Base-by-base conservation (phyloP, 2,888 invertebrate genomes). In the Drosophila cracens region DNA sequence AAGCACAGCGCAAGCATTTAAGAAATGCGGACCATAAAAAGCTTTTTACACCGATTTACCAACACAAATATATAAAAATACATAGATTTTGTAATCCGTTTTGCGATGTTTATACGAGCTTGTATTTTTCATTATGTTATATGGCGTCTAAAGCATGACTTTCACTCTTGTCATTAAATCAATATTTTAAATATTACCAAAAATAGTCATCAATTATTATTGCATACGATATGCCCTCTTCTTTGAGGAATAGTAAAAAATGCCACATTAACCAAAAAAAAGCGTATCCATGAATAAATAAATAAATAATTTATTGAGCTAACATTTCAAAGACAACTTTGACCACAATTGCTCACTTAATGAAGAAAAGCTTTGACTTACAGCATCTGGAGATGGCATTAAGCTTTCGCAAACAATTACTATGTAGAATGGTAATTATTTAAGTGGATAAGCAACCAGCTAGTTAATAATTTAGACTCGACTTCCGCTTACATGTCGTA, bases 121-220 rank as follows among this genome's bases (percentile, higher is more conserved):
- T 52, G 8, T 8, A 2, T 25, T 5, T 18, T 18, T 61, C 29
- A 48, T 64, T 38, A 33, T 25, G 53, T 48, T 53, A 21, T n/a
- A 18, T 21, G 18, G 60, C 29, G 21, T 10, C 29, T 11, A 13
- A 43, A 25, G 29, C 25, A 2, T n/a, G 51, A 48, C 76, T 76
- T 76, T 76, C 72, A 61, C 76, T 64, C 51, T 29, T n/a, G 21
- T 25, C 46, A 29, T 51, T 33, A 63, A 49, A 57, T 49, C 40
- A 49, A 51, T 51, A 52, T 27, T 33, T 40, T 4, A 34, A 40
- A 57, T 21, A 16, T 18, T 38, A 27, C 21, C 27, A 54, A 54
- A 62, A 31, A 33, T 21, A 18, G 38, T 1, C 48, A 67, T 54
- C 13, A 31, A 48, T 67, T 53, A 61, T 53, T 43, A 38, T 34